A percentile compares a stretch with the other conserved stretches of the same genome.
These are phyloP conservation scores for Apomyelois bistriatella DNA, from an alignment of 2,888 invertebrate genomes.

Conservation along the genomic window DNA sequence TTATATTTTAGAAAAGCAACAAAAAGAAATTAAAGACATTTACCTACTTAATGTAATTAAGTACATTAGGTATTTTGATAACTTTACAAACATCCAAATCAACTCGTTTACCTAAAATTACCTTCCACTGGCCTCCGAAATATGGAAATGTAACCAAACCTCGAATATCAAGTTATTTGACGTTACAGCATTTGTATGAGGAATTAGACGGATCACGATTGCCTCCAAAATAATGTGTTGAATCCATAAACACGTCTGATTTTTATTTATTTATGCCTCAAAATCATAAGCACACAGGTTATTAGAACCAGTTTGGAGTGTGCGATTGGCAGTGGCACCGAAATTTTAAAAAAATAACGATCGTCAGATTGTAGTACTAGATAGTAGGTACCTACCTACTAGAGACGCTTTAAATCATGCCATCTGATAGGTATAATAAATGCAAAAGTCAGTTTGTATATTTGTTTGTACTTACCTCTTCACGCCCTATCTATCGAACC, in stretches of 20 bases:
- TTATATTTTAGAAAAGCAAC: too few species aligned
- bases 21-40: too few species aligned
- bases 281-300: neutral
- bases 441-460: too few species aligned
- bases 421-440: too few species aligned
- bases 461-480: too few species aligned
- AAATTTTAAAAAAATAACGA: neutral
- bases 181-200: conserved; percentile 37
- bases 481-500: too few species aligned
- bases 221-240: conserved; percentile 14
- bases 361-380: too few species aligned
- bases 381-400: too few species aligned
- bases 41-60: too few species aligned
- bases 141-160: conserved; percentile 49
- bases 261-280: conserved; percentile 4
- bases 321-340: neutral
- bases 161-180: conserved; percentile 49
- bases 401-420: too few species aligned
- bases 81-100: neutral
- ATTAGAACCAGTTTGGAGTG: neutral
- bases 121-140: conserved; percentile 41
- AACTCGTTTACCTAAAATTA: conserved; percentile 15
- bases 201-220: conserved; percentile 25
- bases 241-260: conserved; percentile 1
- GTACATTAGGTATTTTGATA: too few species aligned